Percentiles rank a stretch among this genome's conserved stretches.
These are phyloP conservation scores for Phyto melanocephala DNA, from an alignment of 2,888 invertebrate species.

Conservation along the genomic window DNA sequence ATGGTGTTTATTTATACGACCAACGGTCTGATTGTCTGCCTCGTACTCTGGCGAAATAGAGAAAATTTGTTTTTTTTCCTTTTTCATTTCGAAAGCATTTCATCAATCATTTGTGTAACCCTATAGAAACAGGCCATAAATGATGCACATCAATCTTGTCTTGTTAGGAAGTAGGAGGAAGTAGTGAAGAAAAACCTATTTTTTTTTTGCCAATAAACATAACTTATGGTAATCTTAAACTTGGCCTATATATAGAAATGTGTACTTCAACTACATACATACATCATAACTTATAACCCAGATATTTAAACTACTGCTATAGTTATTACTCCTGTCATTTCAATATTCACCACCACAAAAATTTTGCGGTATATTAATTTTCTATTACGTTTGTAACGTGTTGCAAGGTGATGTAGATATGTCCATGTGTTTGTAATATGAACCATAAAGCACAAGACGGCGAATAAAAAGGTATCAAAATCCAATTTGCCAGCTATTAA, in stretches of 20 bases:
- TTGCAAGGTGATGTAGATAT: too few relatives aligned
- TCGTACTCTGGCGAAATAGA: background rate
- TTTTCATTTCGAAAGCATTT: background rate
- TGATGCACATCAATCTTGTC: slow-evolving; percentile 45
- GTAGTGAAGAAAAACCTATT: background rate
- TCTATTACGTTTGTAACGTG: too few relatives aligned
- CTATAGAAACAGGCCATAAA: slow-evolving; percentile 23
- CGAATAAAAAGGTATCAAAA: too few relatives aligned
- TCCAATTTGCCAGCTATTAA: too few relatives aligned
- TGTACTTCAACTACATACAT: too few relatives aligned
- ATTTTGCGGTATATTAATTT: too few relatives aligned
- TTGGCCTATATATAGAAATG: slow-evolving; percentile 19
- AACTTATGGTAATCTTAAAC: slow-evolving; percentile 8
- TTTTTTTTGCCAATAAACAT: slow-evolving; percentile 4
- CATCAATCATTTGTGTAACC: slow-evolving; percentile 55
- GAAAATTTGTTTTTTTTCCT: background rate
- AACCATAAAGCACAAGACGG: too few relatives aligned
- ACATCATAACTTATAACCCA: slow-evolving; percentile 26
- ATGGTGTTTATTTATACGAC: background rate
- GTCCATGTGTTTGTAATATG: too few relatives aligned
- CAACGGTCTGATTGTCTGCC: background rate
- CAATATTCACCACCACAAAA: background rate
- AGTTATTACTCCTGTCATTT: background rate
- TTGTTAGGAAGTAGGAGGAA: background rate
- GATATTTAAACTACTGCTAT: background rate